Base-by-base conservation (phyloP, 2,888 invertebrate genomes). In the Beris morrisii region DNA sequence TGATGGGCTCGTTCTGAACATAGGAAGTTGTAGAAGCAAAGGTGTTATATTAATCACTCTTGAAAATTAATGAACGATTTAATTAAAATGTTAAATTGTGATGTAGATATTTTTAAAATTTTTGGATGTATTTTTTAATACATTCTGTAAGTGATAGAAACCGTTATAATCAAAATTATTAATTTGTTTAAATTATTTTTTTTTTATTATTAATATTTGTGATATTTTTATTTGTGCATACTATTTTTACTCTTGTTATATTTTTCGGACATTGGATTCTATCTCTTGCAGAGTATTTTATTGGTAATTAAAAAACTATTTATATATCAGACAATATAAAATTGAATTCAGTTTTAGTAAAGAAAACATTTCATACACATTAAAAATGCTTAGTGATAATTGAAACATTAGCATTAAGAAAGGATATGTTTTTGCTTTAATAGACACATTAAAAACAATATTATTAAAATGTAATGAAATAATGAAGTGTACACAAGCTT, bases 131-230 rank as follows among this genome's bases (percentile, higher is more conserved):
- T 22, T 12, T 31, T 54, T 54, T 54, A n/a, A 53, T 12, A 12
- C 53, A 53, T 22, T 12, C 58, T 56, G 58, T 45, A 45, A 46
- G 58, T 46, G 58, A 58, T 58, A 58, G 46, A 58, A 28, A n/a
- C 45, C 46, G 45, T 45, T 56, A 6, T 56, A 22, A 44, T 45
- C 58, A 46, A 58, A 58, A 58, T 58, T 58, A 30, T 58, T 22
- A 11, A 58, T 45, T 46, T 44, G 46, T 38, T 9, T 38, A 7
- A 7, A 38, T 38, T n/a, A 46, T 58, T 44, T 5, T 22, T 45
- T 38, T 13, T 44, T 15, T 45, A 30, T 46, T 58, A 28, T 5
- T 52, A 22, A 58, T 7, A 7, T 45, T 22, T 58, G 58, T 58
- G 58, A 58, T 58, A 58, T 58, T 58, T 58, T 58, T 58, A 45